Base-by-base conservation (phyloP, 2,888 invertebrate species). In the Podotricha telesiphe region DNA sequence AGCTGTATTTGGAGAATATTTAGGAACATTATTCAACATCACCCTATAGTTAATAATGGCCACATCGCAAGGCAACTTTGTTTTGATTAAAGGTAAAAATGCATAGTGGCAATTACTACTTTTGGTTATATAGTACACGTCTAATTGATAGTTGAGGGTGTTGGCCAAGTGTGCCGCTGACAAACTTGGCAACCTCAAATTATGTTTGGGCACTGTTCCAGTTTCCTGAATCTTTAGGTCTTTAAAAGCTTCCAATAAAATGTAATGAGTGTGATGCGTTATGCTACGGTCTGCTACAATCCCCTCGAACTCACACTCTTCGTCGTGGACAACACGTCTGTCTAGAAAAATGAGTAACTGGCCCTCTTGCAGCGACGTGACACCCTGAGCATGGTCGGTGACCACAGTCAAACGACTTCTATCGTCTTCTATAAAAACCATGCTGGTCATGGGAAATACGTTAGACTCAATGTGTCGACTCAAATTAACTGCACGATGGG, bases 321-420 rank as follows among this genome's bases (percentile, higher is more conserved):
- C 99, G 82, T 99, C 98, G 82, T 97, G 98, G 11, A 97, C 93
- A 2, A 99, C 96, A 67, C 98, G 93, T 17, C 99, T 93, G 80
- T 99, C 99, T 71, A 99, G 89, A 96, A 99, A 97, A 0, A 99
- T 95, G 79, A 99, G 97, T 58, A 99, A 80, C 87, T 96, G 96
- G 1, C 99, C 99, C 6, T 97, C 96, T 79, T 98, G 96, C 85
- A 97, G 95, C 70, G 97, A 96, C 2, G 98, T 96, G 0, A 97
- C 96, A 2, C 98, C 99, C 93, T 98, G 97, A 0, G 98, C 97
- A 80, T 98, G 98, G 71, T 97, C 96, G 0, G 97, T 96, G 45
- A 98, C 83, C 62, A 98, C 84, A 0, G 96, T 96, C 19, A 98
- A 82, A 19, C 99, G 88, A 69, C 93, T 88, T 73, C 85, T 93